A percentile compares a stretch with the other conserved stretches of the same genome.
These are phyloP conservation scores for Chymomyza amoena DNA, from an alignment of 2,888 invertebrate species.

Conservation along the genomic window DNA sequence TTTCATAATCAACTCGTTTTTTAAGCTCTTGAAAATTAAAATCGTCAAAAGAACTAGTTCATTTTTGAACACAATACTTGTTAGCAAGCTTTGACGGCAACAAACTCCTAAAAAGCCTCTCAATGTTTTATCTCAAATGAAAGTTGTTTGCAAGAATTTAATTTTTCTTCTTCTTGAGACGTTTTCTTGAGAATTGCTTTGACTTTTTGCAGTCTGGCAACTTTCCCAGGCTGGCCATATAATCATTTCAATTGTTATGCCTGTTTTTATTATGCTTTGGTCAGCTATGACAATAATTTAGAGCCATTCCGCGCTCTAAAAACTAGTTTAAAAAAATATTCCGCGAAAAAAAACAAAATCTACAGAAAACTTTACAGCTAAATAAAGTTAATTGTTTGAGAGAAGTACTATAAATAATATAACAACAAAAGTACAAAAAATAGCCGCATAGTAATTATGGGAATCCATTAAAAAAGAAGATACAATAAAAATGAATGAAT, in stretches of 20 bases:
- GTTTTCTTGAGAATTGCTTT: background rate
- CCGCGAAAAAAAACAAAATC: constrained; percentile 11
- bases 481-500: constrained; percentile 51
- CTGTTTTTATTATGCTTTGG: background rate
- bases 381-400: constrained; percentile 59
- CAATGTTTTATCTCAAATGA: background rate
- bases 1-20: too few relatives aligned
- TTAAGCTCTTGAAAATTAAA: too few relatives aligned
- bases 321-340: background rate
- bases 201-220: background rate
- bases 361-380: constrained; percentile 34
- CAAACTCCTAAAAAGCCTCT: too few relatives aligned
- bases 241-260: background rate
- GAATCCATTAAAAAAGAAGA: constrained; percentile 55
- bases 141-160: background rate
- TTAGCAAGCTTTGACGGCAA: too few relatives aligned
- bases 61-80: too few relatives aligned
- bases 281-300: background rate
- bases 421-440: constrained; percentile 19
- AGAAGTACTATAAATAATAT: constrained; percentile 1
- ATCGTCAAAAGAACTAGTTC: too few relatives aligned
- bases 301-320: background rate
- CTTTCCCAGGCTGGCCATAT: background rate
- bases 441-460: constrained; percentile 66
- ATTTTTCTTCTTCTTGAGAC: too few relatives aligned